These are phyloP conservation scores for Lasius platythorax DNA, from an alignment of 2,888 invertebrate genomes.

Conservation along the genomic window DNA sequence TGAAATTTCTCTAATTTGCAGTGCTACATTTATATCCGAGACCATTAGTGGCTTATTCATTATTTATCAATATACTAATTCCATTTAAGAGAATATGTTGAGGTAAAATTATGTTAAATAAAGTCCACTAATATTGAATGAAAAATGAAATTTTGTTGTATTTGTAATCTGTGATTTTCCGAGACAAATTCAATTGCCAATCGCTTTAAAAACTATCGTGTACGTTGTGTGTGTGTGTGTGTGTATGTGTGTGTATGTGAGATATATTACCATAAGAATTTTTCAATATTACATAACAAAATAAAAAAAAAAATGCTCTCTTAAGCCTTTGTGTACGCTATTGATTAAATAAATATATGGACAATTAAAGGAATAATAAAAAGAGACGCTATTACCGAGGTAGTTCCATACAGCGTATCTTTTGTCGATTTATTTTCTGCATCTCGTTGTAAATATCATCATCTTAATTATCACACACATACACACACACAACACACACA, in stretches of 20 bases:
- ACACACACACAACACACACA: neutral
- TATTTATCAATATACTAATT: neutral
- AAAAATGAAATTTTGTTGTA: neutral
- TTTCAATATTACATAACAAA: neutral
- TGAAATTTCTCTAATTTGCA: neutral
- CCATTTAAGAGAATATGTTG: neutral
- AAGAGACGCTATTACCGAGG: conserved; percentile 46
- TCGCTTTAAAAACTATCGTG: neutral
- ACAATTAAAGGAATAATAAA: conserved; percentile 34
- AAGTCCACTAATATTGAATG: neutral
- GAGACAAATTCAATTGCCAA: neutral
- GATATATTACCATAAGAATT: neutral
- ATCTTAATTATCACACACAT: conserved; percentile 28
- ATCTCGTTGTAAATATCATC: conserved; percentile 63
- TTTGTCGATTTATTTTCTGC: conserved; percentile 71
- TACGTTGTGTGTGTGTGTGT: neutral
- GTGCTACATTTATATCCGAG: neutral
- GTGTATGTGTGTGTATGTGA: neutral
- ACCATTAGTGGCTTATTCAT: neutral
- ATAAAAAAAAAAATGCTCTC: neutral
- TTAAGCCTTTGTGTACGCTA: neutral
- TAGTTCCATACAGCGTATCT: conserved; percentile 72
- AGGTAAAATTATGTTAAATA: neutral
- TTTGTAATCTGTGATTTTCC: neutral
- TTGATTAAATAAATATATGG: neutral